A percentile compares a stretch with the other conserved stretches of the same genome.
These are phyloP conservation scores for Sphaerophoria rueppellii DNA, from an alignment of 2,888 invertebrate species.

Conservation along the genomic window DNA sequence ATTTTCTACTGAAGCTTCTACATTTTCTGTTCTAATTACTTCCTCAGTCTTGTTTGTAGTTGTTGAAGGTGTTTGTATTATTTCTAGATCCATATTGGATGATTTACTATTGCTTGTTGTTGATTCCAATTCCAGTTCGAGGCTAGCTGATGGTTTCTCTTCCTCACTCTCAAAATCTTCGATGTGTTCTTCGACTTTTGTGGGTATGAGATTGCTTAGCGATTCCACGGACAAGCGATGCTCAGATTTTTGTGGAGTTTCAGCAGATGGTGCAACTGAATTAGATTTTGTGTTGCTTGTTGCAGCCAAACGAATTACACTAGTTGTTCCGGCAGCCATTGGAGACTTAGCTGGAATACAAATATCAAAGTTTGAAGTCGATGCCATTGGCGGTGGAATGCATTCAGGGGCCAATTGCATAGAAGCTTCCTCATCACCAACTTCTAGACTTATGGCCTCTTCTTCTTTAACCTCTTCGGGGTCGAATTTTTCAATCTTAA, in stretches of 20 bases:
- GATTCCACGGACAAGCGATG: not conserved
- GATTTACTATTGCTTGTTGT: constrained; percentile 37
- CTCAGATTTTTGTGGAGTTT: constrained; percentile 8
- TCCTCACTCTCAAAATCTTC: constrained; percentile 38
- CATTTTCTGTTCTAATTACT: constrained; percentile 4
- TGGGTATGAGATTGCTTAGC: not conserved
- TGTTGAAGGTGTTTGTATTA: not conserved
- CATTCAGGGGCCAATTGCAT: constrained; percentile 1
- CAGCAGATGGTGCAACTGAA: constrained; percentile 3
- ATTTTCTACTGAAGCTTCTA: constrained; percentile 1
- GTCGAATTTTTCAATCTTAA: constrained; percentile 80
- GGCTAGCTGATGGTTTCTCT: constrained; percentile 15
- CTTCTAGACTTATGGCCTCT: constrained; percentile 22
- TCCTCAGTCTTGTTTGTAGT: constrained; percentile 19
- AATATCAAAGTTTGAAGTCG: constrained; percentile 1
- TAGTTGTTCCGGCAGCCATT: constrained; percentile 78
- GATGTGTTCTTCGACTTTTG: constrained; percentile 19
- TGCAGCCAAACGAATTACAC: constrained; percentile 81
- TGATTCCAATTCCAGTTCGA: constrained; percentile 25
- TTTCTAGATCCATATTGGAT: constrained; percentile 14
- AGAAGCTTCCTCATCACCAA: constrained; percentile 20
- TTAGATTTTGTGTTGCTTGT: constrained; percentile 60
- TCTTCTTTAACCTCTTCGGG: constrained; percentile 78
- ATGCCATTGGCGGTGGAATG: constrained; percentile 14
- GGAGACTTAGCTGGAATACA: constrained; percentile 10